Evolutionary conservation across 2,888 invertebrate genomes (phyloP).

Genomic region (Epirrita christyi): DNA sequence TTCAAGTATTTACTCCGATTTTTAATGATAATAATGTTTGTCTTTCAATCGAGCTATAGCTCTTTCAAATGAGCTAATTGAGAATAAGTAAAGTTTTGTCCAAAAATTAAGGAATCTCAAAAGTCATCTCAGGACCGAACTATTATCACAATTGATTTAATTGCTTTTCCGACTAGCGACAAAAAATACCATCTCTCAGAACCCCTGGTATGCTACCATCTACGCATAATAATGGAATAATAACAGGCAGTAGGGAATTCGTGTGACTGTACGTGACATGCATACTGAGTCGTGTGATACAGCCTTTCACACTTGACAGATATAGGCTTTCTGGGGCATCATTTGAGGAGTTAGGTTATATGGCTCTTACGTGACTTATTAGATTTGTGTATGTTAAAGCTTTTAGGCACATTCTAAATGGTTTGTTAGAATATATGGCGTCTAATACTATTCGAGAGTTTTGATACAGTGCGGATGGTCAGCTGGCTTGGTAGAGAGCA

Average conservation of each 20-base stretch:
- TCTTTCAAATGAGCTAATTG: too few species aligned
- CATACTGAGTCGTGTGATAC: conserved; percentile 30
- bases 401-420: too few species aligned
- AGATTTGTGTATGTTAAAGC: too few species aligned
- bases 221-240: conserved; percentile 42
- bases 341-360: background rate
- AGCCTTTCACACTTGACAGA: conserved; percentile 48
- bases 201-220: conserved; percentile 31
- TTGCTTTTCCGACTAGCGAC: conserved; percentile 18
- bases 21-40: too few species aligned
- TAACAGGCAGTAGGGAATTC: conserved; percentile 40
- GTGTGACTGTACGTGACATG: conserved; percentile 40
- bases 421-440: too few species aligned
- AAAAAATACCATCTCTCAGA: conserved; percentile 30
- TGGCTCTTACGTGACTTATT: too few species aligned
- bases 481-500: too few species aligned
- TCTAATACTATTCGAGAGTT: too few species aligned
- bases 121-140: conserved; percentile 12
- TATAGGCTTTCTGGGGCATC: conserved; percentile 36
- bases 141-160: conserved; percentile 22
- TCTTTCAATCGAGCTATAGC: too few species aligned
- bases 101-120: conserved; percentile 3
- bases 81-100: background rate
- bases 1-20: too few species aligned
- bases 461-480: too few species aligned